Evolutionary conservation across 1,140 invertebrate species (phyloP).

Genomic region (Caenorhabditis remanei): DNA sequence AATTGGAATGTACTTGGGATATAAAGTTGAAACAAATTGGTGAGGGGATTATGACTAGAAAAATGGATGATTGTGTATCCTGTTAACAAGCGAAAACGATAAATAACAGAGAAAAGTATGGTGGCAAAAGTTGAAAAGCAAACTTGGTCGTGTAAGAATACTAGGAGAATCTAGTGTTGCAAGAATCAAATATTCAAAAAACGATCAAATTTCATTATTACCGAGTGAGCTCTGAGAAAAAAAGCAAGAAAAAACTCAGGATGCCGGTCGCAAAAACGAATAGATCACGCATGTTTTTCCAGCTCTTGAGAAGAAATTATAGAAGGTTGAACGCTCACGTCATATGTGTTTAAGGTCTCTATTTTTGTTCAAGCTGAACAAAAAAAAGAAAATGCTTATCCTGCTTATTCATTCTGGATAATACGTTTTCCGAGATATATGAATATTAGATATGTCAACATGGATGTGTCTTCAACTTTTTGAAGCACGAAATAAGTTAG

Average conservation of each 20-base stretch:
- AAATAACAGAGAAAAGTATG: background rate
- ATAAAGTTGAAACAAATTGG: too few species aligned
- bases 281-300: constrained; percentile 43
- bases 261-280: constrained; percentile 23
- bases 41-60: too few species aligned
- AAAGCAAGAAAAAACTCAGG: background rate
- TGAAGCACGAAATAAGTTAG: too few species aligned
- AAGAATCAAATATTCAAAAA: constrained; percentile 54
- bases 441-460: too few species aligned
- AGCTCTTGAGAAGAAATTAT: constrained; percentile 45
- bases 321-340: constrained; percentile 40
- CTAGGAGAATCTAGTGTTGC: constrained; percentile 16
- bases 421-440: background rate
- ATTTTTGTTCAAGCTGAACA: background rate
- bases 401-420: background rate
- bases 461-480: too few species aligned
- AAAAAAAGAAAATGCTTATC: background rate
- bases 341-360: background rate
- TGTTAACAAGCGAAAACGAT: background rate
- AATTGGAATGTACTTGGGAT: too few species aligned
- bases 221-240: background rate
- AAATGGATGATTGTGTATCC: too few species aligned
- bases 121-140: background rate
- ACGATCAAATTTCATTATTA: constrained; percentile 52
- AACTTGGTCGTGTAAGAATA: background rate